Evolutionary conservation across 2,888 invertebrate genomes (phyloP), one percentile per base, ranked within the genome.

Genomic region (Cheilosia variabilis): DNA sequence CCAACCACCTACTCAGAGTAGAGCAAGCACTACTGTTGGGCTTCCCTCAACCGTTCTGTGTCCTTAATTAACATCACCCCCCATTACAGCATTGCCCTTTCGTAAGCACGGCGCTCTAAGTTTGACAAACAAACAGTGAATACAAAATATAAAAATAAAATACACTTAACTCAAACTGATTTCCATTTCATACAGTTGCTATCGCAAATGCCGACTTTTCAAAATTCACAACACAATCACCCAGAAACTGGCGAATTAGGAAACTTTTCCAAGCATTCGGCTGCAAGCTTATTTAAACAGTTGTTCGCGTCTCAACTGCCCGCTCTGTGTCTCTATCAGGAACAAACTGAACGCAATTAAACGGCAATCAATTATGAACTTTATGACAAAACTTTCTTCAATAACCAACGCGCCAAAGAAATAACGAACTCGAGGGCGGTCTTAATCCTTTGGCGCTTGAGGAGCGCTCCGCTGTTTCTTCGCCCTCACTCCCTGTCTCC

Each of bases 281-380:
- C 37, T 10, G 10, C 37, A 37, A 37, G 37, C 13, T 13, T 13
- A 37, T 37, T 37, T 37, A 37, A 13, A 13, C 37, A 37, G 37
- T 37, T 37, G 13, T 37, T 37, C 10, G 37, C 10, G 4, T 37
- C 1, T 37, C 43, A 22, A 31, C 55, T 37, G 22, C 34, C 47
- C 47, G 27, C 15, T 27, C 37, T 31, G 27, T 65, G 58, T n/a
- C 27, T 57, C 63, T 41, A 52, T 62, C 68, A 47, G 73, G 57
- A 83, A 72, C 71, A 86, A 81, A 77, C 81, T 81, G 65, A 86
- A 81, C 66, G 81, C 86, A 86, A 86, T 86, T 86, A 86, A 86
- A 86, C 63, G 76, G 81, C 86, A 86, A 86, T 86, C 76, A 86
- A 86, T 86, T 86, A 81, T 76, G 50, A 72, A 81, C 76, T 81